Conservation (phyloP, 2,113 vertebrate species). For the Carettochelys insculpta region DNA sequence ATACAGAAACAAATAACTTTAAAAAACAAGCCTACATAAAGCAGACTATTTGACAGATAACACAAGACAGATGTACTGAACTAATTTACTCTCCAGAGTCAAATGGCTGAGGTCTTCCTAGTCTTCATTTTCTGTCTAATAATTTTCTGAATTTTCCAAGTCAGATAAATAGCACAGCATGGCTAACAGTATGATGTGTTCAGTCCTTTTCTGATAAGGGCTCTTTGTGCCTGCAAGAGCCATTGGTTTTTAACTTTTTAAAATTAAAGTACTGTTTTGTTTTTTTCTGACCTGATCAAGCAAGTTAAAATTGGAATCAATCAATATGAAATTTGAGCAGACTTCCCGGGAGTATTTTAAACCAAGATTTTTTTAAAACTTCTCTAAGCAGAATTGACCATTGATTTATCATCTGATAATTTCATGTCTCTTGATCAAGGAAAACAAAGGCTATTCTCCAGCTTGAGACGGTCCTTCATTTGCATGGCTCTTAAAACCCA, state of each 20-base stretch:
- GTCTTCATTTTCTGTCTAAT: neutral
- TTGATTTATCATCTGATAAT: constrained; percentile 22
- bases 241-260: neutral
- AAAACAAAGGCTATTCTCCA: neutral
- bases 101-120: neutral
- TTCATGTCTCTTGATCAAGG: neutral
- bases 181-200: constrained; percentile 5
- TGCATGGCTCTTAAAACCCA: neutral
- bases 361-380: neutral
- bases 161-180: constrained; percentile 34
- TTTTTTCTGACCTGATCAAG: constrained; percentile 23
- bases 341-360: neutral
- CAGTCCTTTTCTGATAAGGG: constrained; percentile 32
- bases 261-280: neutral
- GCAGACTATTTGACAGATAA: constrained; percentile 36
- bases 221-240: constrained; percentile 22
- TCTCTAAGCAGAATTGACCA: neutral
- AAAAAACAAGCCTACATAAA: constrained; percentile 38
- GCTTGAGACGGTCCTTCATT: neutral
- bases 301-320: neutral
- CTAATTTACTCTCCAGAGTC: constrained; percentile 48
- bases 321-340: neutral
- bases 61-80: constrained; percentile 24
- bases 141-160: constrained; percentile 23
- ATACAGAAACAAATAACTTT: constrained; percentile 47